Percentiles rank a stretch among this genome's conserved stretches.
Evolutionary conservation across 2,888 invertebrate genomes (phyloP).

Genomic region (Orgyia antiqua): DNA sequence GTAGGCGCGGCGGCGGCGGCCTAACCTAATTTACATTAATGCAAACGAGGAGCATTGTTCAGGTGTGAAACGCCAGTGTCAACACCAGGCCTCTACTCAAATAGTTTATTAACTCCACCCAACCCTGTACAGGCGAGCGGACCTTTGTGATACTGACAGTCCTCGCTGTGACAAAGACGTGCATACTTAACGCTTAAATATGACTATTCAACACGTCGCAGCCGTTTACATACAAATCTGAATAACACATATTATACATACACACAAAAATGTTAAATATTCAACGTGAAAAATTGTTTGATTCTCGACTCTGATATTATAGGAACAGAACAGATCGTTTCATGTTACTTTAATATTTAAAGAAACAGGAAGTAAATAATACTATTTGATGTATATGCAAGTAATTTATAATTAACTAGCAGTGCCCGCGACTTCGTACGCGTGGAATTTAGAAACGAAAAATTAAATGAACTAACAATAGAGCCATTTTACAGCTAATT

Average conservation of each 20-base stretch:
- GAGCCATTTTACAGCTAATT: too few species aligned
- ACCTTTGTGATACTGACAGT: slow-evolving; percentile 68
- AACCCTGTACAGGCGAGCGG: slow-evolving; percentile 65
- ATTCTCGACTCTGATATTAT: slow-evolving; percentile 12
- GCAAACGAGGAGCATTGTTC: slow-evolving; percentile 78
- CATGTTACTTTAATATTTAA: too few species aligned
- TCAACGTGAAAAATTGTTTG: slow-evolving; percentile 20
- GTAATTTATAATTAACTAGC: too few species aligned
- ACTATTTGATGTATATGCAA: too few species aligned
- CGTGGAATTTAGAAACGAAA: too few species aligned
- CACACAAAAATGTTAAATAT: slow-evolving; percentile 21
- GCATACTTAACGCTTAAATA: slow-evolving; percentile 68
- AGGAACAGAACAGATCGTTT: too few species aligned
- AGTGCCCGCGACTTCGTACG: too few species aligned
- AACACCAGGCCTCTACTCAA: slow-evolving; percentile 73
- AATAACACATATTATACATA: slow-evolving; percentile 18
- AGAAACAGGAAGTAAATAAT: too few species aligned
- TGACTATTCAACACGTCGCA: slow-evolving; percentile 56
- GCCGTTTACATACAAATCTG: slow-evolving; percentile 36
- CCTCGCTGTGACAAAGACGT: slow-evolving; percentile 49
- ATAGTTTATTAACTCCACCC: slow-evolving; percentile 78
- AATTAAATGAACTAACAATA: too few species aligned
- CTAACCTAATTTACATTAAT: slow-evolving; percentile 79
- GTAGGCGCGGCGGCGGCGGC: slow-evolving; percentile 64
- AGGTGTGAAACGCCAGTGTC: slow-evolving; percentile 78